phyloP scores from a whole-genome alignment of 2,113 vertebrate genomes.

The Apaloderma vittatum region DNA sequence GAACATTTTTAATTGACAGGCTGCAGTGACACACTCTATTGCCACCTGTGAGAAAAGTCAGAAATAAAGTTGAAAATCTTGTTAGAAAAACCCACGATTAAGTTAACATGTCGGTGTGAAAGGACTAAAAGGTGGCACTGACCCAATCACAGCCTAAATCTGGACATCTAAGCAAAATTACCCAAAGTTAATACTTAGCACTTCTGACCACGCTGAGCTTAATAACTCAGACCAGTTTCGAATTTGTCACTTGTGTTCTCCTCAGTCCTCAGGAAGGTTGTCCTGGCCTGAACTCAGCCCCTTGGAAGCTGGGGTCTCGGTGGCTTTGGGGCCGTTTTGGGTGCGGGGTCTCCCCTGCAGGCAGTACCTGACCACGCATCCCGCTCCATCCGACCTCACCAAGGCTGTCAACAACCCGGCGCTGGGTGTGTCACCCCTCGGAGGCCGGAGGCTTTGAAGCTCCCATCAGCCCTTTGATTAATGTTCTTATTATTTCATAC shows the following conservation, averaged over 20 bases:
- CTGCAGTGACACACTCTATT: background rate
- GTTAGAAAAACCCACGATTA: background rate
- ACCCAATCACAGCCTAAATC: background rate
- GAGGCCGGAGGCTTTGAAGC: accelerated
- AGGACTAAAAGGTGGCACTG: background rate
- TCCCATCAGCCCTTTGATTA: background rate
- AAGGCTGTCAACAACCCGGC: accelerated
- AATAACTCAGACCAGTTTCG: background rate
- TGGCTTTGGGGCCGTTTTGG: background rate
- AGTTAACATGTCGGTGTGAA: background rate
- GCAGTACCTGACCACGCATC: too few species aligned
- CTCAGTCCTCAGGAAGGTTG: background rate
- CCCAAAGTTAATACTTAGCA: background rate
- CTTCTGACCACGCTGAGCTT: background rate
- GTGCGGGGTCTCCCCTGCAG: background rate
- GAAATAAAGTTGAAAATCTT: background rate
- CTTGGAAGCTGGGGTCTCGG: background rate
- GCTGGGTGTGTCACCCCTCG: background rate
- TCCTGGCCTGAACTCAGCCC: background rate
- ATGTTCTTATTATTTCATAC: background rate
- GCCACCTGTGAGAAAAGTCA: background rate
- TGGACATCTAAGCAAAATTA: background rate
- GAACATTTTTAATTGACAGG: background rate
- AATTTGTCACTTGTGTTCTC: background rate
- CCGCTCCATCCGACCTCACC: background rate